Evolutionary conservation across 2,113 vertebrate genomes (phyloP).

Genomic region (Macrotis lagotis): DNA sequence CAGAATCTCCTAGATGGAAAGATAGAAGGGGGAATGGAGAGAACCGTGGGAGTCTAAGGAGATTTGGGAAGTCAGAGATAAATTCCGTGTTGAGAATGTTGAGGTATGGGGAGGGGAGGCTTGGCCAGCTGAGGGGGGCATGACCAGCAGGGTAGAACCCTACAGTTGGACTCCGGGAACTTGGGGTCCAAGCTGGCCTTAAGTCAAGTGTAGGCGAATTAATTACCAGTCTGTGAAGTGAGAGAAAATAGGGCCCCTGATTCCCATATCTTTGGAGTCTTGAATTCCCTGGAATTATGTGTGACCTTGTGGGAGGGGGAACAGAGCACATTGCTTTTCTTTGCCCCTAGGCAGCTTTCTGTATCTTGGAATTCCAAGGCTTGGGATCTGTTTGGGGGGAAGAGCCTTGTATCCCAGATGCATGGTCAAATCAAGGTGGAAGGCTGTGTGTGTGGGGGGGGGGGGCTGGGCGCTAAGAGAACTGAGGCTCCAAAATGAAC

Average conservation of each 20-base stretch:
- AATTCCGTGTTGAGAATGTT: not conserved
- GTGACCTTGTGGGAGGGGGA: accelerated
- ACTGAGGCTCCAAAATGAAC: not conserved
- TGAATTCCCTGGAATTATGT: not conserved
- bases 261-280: too few species aligned
- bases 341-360: not conserved
- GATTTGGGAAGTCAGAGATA: not conserved
- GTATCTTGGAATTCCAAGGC: not conserved
- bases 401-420: not conserved
- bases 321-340: not conserved
- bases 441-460: not conserved
- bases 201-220: not conserved
- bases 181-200: not conserved
- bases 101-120: not conserved
- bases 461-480: too few species aligned
- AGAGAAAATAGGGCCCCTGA: not conserved
- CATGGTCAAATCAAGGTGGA: not conserved
- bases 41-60: not conserved
- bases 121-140: not conserved
- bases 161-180: not conserved
- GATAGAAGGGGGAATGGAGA: not conserved
- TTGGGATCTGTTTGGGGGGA: not conserved
- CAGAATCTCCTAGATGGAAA: not conserved
- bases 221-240: not conserved
- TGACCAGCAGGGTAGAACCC: not conserved